Evolutionary conservation across 2,888 invertebrate genomes (phyloP), one percentile per base, ranked within the genome.

Genomic region (Steinernema hermaphroditum): DNA sequence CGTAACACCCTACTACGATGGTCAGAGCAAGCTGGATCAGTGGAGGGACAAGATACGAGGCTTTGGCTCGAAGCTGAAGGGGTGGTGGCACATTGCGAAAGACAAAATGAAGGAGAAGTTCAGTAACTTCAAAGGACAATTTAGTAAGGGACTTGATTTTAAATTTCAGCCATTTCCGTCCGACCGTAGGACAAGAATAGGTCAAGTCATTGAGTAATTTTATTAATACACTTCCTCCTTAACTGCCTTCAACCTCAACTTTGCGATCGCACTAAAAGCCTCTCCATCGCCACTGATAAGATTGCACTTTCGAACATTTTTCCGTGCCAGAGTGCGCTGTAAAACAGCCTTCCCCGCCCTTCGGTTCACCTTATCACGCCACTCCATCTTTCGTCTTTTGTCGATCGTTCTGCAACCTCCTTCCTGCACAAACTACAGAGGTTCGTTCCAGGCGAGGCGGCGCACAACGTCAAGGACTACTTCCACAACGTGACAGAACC

Each of bases 401-500:
- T 4, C 37, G 37, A 37, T 37, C 6, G 12, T 12, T 37, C 12
- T n/a, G n/a, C n/a, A n/a, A n/a, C n/a, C 37, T 12, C 12, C 37
- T 37, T 12, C 37, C 37, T 8, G 37, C 37, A 8, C 37, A 37
- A 37, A 37, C 37, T 37, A 37, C 37, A 12, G 6, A 12, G 37
- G 37, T 27, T 8, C 27, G 8, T 29, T 62, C 27, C 62, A 62
- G 62, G 29, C 32, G 6, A 62, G 16, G 62, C 62, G 9, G 32
- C 62, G 27, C 62, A 62, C 62, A 62, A 14, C 62, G 62, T 62
- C 32, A 62, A 62, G 14, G 62, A 62, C 62, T 62, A 62, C 32
- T 62, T 62, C 62, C 62, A 62, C 62, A 62, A 62, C n/a, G 62
- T 62, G 32, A 62, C 62, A 14, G 62, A 62, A 34, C 62, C 62